A percentile compares a stretch with the other conserved stretches of the same genome.
These are phyloP conservation scores for Chrosomus eos DNA, from an alignment of 2,797 vertebrate genomes.

Conservation along the genomic window DNA sequence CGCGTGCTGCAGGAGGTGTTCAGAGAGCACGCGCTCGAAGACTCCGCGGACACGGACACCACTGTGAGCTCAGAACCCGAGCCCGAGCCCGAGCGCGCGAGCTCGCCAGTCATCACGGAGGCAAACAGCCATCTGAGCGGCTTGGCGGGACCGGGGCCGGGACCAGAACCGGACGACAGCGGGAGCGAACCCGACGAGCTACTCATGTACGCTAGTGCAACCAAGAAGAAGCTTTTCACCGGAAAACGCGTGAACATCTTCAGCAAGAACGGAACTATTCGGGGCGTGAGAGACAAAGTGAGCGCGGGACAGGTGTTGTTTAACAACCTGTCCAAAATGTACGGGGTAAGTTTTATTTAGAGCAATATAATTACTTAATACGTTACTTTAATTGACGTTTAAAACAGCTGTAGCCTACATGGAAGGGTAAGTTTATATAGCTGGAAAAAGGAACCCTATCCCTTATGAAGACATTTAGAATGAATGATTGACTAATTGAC, in stretches of 20 bases:
- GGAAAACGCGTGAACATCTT: constrained; percentile 93
- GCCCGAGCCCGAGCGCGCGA: constrained; percentile 74
- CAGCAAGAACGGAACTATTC: constrained; percentile 96
- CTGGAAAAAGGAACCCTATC: neutral
- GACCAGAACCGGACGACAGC: constrained; percentile 73
- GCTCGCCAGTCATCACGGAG: constrained; percentile 73
- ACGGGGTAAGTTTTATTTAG: constrained; percentile 82
- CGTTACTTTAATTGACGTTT: neutral
- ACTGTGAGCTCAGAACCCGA: constrained; percentile 82
- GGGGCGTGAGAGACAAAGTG: constrained; percentile 98
- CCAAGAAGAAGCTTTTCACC: constrained; percentile 86
- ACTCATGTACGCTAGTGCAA: constrained; percentile 87
- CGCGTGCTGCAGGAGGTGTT: constrained; percentile 93
- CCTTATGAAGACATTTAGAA: neutral
- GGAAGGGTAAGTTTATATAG: neutral
- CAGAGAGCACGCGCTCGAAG: constrained; percentile 76
- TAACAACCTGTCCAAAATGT: constrained; percentile 89
- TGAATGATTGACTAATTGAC: constrained; percentile 23
- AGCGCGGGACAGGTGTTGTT: constrained; percentile 98
- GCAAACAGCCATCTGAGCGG: constrained; percentile 86
- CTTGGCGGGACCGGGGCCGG: constrained; percentile 71
- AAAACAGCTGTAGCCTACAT: neutral
- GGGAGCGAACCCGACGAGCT: constrained; percentile 86
- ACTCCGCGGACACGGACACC: constrained; percentile 86
- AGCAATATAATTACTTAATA: no score